These are phyloP conservation scores for Nymphalis urticae DNA, from an alignment of 2,888 invertebrate species.

Conservation along the genomic window DNA sequence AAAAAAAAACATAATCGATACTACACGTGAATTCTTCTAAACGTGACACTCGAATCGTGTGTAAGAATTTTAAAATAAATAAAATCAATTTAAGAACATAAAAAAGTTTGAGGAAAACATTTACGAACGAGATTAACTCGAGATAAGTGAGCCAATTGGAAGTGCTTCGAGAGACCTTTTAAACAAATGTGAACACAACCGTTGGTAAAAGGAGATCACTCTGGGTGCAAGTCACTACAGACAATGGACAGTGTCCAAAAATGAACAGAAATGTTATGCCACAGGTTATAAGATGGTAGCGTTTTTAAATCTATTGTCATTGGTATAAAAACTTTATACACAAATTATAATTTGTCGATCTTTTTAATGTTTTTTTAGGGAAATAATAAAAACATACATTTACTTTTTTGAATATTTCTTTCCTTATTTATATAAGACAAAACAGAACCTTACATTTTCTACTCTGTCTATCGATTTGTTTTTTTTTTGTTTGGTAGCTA, in stretches of 20 bases:
- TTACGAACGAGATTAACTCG: slow-evolving; percentile 10
- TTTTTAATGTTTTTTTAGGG: background rate
- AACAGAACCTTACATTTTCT: too few species aligned
- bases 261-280: background rate
- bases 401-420: too few species aligned
- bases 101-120: slow-evolving; percentile 3
- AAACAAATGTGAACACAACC: slow-evolving; percentile 33
- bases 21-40: background rate
- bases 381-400: background rate
- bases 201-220: slow-evolving; percentile 47
- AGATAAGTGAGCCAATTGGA: slow-evolving; percentile 26
- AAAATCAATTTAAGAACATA: background rate
- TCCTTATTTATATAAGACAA: too few species aligned
- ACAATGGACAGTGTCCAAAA: slow-evolving; percentile 50
- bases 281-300: slow-evolving; percentile 41
- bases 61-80: background rate
- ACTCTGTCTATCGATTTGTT: too few species aligned
- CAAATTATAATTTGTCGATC: background rate
- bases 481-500: too few species aligned
- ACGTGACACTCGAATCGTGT: background rate
- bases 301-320: background rate
- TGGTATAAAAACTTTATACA: too few species aligned
- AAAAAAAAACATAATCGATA: background rate
- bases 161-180: slow-evolving; percentile 32
- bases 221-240: slow-evolving; percentile 56